phyloP scores from a whole-genome alignment of 1,140 invertebrate species.

The Drosophila bocqueti region DNA sequence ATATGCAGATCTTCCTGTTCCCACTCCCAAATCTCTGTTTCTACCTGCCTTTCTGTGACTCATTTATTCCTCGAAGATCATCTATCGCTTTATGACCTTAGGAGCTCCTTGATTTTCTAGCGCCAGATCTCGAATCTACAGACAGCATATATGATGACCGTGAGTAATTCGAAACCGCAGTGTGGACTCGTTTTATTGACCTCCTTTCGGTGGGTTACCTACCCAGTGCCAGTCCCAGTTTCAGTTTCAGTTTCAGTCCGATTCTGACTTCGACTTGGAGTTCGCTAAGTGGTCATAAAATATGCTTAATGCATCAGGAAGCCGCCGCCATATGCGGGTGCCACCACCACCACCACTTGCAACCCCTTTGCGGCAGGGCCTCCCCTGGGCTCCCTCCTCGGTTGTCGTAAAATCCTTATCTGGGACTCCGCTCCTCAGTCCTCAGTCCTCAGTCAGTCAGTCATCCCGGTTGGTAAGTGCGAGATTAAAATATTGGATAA shows the following conservation, averaged over 20 bases:
- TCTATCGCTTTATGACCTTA: slow-evolving; percentile 29
- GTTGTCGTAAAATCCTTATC: slow-evolving; percentile 70
- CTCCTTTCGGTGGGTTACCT: slow-evolving; percentile 35
- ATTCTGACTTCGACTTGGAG: slow-evolving; percentile 19
- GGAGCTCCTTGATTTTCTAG: slow-evolving; percentile 33
- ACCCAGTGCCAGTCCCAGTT: background rate
- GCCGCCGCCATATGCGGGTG: slow-evolving; percentile 72
- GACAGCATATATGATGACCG: slow-evolving; percentile 8
- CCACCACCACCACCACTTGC: slow-evolving; percentile 40
- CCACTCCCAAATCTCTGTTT: background rate
- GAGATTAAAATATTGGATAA: slow-evolving; percentile 83
- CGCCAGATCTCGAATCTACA: slow-evolving; percentile 21
- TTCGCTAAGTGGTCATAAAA: slow-evolving; percentile 78
- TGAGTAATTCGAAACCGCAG: slow-evolving; percentile 21
- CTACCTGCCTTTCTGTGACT: slow-evolving; percentile 17
- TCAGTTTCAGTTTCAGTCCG: background rate
- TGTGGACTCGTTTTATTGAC: slow-evolving; percentile 60
- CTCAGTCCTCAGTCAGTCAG: slow-evolving; percentile 26
- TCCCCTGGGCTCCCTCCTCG: slow-evolving; percentile 3
- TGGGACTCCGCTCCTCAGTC: slow-evolving; percentile 46
- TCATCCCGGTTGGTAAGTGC: slow-evolving; percentile 73
- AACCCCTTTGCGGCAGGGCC: slow-evolving; percentile 20
- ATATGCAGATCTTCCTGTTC: background rate
- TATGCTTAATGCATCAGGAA: slow-evolving; percentile 83
- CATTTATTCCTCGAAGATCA: slow-evolving; percentile 21